phyloP scores from a whole-genome alignment of 2,113 vertebrate genomes.

The Sigmodon hispidus region DNA sequence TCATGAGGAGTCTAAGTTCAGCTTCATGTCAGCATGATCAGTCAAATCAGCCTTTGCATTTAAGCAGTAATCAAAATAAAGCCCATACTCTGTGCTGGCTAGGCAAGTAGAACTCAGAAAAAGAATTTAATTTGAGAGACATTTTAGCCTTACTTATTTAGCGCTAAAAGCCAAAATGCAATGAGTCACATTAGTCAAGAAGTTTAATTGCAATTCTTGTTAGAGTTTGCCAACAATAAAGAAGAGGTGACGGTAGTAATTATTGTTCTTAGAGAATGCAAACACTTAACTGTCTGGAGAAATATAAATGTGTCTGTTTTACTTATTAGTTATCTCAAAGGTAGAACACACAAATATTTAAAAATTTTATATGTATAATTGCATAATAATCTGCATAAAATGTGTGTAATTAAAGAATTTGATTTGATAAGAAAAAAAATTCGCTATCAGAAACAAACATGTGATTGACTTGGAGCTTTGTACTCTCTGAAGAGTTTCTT shows the following conservation, averaged over 20 bases:
- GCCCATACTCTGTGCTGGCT: neutral
- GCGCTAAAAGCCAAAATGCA: neutral
- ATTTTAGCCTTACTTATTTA: neutral
- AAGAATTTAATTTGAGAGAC: neutral
- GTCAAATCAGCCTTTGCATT: neutral
- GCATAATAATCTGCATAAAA: too few relatives aligned
- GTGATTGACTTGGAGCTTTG: neutral
- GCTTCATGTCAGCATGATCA: fast-evolving
- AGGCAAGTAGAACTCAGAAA: neutral
- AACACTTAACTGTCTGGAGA: neutral
- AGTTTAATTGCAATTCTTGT: neutral
- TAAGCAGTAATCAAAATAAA: neutral
- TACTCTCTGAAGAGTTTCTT: neutral
- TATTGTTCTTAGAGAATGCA: neutral
- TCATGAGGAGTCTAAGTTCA: neutral
- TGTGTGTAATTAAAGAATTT: neutral
- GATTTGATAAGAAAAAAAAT: neutral
- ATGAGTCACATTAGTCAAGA: neutral
- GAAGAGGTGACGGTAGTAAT: neutral
- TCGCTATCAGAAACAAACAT: neutral
- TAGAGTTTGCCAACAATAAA: too few relatives aligned
- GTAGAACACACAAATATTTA: neutral
- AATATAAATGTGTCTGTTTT: neutral
- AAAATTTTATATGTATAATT: neutral
- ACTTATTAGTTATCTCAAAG: neutral